phyloP scores from a whole-genome alignment of 2,113 vertebrate species.

The Bungarus multicinctus region DNA sequence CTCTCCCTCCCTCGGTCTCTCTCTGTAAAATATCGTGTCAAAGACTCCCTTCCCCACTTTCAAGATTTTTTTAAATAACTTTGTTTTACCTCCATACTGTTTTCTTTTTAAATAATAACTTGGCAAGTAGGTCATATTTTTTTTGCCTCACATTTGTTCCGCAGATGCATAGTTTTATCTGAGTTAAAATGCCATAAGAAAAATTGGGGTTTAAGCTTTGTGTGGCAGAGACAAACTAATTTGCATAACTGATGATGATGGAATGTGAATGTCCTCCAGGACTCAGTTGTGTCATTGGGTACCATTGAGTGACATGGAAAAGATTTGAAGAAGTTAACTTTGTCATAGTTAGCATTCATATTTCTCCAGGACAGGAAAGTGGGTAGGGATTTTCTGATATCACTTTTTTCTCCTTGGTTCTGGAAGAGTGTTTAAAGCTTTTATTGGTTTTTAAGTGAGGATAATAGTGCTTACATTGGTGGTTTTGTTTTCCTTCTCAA shows the following conservation, averaged over 20 bases:
- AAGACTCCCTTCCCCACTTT: neutral
- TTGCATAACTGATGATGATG: neutral
- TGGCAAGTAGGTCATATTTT: slow-evolving; percentile 13
- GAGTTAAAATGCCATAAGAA: neutral
- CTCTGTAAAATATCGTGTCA: neutral
- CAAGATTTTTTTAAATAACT: slow-evolving; percentile 11
- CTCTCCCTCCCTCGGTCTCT: neutral
- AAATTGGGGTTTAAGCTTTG: neutral
- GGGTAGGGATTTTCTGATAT: neutral
- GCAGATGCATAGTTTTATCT: neutral
- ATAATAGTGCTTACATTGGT: neutral
- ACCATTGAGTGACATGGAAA: neutral
- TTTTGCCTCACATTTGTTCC: neutral
- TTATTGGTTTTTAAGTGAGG: neutral
- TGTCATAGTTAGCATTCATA: neutral
- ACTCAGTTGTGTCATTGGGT: neutral
- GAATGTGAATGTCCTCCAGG: neutral
- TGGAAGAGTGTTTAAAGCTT: neutral
- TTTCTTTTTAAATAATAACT: slow-evolving; percentile 20
- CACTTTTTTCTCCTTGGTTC: neutral
- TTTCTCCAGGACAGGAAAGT: neutral
- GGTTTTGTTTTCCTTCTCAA: neutral
- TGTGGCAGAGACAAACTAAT: neutral
- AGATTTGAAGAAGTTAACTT: neutral
- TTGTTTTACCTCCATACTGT: neutral